Base-by-base conservation (phyloP, 2,888 invertebrate species). In the Xylophagus ater region DNA sequence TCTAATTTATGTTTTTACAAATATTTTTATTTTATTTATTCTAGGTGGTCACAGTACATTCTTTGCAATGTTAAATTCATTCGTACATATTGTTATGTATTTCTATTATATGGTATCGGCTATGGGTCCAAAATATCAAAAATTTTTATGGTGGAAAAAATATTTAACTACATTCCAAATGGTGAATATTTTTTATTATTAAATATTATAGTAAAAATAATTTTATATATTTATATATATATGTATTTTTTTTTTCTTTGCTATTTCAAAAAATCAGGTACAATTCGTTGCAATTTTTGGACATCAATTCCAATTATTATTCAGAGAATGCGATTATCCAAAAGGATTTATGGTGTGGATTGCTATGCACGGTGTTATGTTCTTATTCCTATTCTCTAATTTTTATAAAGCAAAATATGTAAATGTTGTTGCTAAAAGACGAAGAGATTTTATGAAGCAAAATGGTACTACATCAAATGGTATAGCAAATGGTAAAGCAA, bases 121-220 rank as follows among this genome's bases (percentile, higher is more conserved):
- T 17, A 80, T 93, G 79, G 94, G 94, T 37, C 93, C 93, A 28
- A 70, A 76, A 57, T 93, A 86, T 66, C 87, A 88, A 66, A 89
- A 88, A 64, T 93, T 78, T 65, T 81, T 93, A 53, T 94, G 94
- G 94, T 96, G 94, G 94, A 96, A 94, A 69, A 90, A 87, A 59
- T 87, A 94, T 66, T 77, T 96, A 54, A 94, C 94, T 42, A 79
- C 81, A 49, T 81, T 94, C 71, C 94, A 94, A 72, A 92, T 96
- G 81, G 89, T 89, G 72, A 67, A 15, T 19, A 31, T 28, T 38
- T 6, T 15, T 26, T 18, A 15, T 21, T 10, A 25, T 34, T 36
- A 18, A 36, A 32, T 37, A 20, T 13, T 23, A 38, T 24, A 30
- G 1, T 13, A 5, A 17, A n/a, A 15, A 28, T 12, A 32, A 14